Conservation (phyloP, 2,113 vertebrate species). For the Hippocampus guttulatus region DNA sequence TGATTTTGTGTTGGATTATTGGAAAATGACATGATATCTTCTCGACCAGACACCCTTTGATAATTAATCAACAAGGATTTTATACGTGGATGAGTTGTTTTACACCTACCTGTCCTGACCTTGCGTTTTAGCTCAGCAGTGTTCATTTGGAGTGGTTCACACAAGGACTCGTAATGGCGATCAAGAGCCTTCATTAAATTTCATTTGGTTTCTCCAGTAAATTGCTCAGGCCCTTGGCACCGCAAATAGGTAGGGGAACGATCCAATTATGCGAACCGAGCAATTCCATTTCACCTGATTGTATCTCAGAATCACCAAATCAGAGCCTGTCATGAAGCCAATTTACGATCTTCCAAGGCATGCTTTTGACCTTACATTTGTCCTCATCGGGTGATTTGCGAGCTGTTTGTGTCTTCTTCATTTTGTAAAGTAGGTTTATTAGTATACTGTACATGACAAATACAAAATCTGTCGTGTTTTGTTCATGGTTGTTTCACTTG, state of each 20-base stretch:
- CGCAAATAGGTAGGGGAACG: constrained; percentile 57
- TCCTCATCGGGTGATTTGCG: constrained; percentile 18
- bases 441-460: neutral
- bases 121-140: constrained; percentile 4
- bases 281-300: constrained; percentile 64
- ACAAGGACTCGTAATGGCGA: constrained; percentile 22
- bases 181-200: constrained; percentile 37
- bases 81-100: neutral
- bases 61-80: neutral
- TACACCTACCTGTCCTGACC: constrained; percentile 1
- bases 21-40: neutral
- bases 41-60: neutral
- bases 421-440: neutral
- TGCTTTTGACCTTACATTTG: constrained; percentile 32
- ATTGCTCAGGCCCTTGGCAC: constrained; percentile 39
- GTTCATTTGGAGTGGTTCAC: constrained; percentile 21
- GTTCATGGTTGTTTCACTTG: neutral
- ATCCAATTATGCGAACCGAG: constrained; percentile 67
- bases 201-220: constrained; percentile 34
- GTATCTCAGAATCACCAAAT: constrained; percentile 59
- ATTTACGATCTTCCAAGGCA: constrained; percentile 32
- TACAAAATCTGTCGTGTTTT: neutral
- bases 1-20: neutral
- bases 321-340: constrained; percentile 39
- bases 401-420: neutral